Evolutionary conservation across 37 sponge, comb jelly and placozoan genomes (phyloP).

Genomic region (Lycopodina hypogea): DNA sequence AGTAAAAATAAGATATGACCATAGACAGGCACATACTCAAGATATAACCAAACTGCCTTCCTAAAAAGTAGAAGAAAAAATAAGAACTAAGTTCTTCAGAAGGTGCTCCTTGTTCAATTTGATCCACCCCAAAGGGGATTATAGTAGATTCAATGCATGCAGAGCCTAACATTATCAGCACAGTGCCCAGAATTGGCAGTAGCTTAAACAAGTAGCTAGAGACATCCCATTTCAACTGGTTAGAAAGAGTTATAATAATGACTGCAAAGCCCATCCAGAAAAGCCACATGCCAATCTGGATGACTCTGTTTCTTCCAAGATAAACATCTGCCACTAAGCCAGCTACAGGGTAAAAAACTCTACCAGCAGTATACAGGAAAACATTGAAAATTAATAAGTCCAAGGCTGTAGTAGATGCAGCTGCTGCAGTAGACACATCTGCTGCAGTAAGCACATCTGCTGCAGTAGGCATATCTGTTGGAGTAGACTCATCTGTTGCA

Average conservation of each 20-base stretch:
- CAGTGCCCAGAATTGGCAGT: not conserved
- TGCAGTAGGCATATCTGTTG: not conserved
- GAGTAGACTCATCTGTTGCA: not conserved
- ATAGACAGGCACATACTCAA: not conserved
- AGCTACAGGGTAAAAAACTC: slow-evolving; percentile 43
- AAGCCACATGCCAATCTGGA: slow-evolving; percentile 50
- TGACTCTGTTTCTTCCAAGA: slow-evolving; percentile 36
- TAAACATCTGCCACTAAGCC: slow-evolving; percentile 47
- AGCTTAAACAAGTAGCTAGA: not conserved
- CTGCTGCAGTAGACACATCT: not conserved
- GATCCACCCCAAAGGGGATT: slow-evolving; percentile 47
- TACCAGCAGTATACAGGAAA: slow-evolving; percentile 6
- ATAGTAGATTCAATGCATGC: slow-evolving; percentile 39
- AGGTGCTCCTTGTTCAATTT: slow-evolving; percentile 35
- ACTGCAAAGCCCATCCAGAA: slow-evolving; percentile 22
- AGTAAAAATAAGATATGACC: not conserved
- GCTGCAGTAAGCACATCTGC: too few relatives aligned
- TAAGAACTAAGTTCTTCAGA: slow-evolving; percentile 52
- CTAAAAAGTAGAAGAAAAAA: slow-evolving; percentile 38
- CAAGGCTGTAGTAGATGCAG: too few relatives aligned
- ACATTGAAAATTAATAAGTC: too few relatives aligned
- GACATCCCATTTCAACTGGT: not conserved
- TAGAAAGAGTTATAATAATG: not conserved
- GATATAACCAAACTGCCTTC: not conserved
- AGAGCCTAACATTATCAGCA: slow-evolving; percentile 5